Percentiles rank a stretch among this genome's conserved stretches.
These are phyloP conservation scores for Cirrhinus molitorella DNA, from an alignment of 2,797 vertebrate species.

Conservation along the genomic window DNA sequence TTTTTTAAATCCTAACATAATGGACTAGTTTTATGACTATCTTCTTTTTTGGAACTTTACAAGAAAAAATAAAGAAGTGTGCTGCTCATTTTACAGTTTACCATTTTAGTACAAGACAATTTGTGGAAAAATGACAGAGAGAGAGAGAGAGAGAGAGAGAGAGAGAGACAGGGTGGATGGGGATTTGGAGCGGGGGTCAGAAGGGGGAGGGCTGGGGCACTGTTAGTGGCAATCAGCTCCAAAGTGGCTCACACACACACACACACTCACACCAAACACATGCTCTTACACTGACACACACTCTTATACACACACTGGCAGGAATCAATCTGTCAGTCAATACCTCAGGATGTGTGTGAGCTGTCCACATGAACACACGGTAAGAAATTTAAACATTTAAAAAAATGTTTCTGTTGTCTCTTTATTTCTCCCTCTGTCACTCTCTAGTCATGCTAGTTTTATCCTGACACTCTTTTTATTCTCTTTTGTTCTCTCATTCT, in stretches of 20 bases:
- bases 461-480: background rate
- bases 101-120: background rate
- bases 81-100: background rate
- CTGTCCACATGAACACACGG: conserved; percentile 64
- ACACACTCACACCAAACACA: conserved; percentile 39
- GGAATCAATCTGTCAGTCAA: conserved; percentile 62
- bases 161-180: conserved; percentile 31
- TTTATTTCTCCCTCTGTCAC: background rate
- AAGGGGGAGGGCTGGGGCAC: conserved; percentile 76
- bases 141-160: conserved; percentile 43
- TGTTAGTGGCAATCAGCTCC: conserved; percentile 73
- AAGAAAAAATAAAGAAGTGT: background rate
- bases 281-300: conserved; percentile 72
- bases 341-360: conserved; percentile 70
- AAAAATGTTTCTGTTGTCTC: background rate
- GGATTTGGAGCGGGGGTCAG: conserved; percentile 55
- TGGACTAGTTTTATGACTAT: too few relatives aligned
- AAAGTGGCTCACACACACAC: conserved; percentile 72
- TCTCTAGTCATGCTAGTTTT: background rate
- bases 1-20: background rate
- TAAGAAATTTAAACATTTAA: conserved; percentile 70
- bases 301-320: conserved; percentile 66
- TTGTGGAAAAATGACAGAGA: conserved; percentile 18
- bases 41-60: background rate
- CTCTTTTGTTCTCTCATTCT: background rate